These are phyloP conservation scores for Calliphora vomitoria DNA, from an alignment of 2,888 invertebrate species.

Conservation along the genomic window DNA sequence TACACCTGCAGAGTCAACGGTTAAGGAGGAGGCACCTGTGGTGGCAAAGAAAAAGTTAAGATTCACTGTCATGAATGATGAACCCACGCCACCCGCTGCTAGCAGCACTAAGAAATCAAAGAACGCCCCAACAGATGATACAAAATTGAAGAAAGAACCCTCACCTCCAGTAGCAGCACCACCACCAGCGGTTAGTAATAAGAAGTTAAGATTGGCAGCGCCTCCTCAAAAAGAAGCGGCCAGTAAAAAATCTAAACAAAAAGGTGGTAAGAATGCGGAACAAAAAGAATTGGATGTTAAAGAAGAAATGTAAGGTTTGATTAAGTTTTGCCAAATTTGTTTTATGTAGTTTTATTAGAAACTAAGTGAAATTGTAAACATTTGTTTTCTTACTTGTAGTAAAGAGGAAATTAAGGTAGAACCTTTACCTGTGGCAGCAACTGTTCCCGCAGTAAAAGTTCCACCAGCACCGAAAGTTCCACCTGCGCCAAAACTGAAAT, in stretches of 20 bases:
- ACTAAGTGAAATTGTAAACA: not conserved
- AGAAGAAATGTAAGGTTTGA: slow-evolving; percentile 78
- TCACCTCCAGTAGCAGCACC: slow-evolving; percentile 30
- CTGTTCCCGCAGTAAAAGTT: not conserved
- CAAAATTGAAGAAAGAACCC: slow-evolving; percentile 68
- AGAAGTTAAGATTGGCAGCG: slow-evolving; percentile 76
- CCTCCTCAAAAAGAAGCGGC: slow-evolving; percentile 58
- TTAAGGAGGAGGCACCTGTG: slow-evolving; percentile 58
- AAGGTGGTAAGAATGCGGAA: slow-evolving; percentile 61
- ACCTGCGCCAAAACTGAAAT: slow-evolving; percentile 72
- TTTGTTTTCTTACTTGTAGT: slow-evolving; percentile 72
- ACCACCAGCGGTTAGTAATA: slow-evolving; percentile 70
- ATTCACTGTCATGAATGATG: slow-evolving; percentile 7
- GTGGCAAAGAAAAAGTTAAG: slow-evolving; percentile 62
- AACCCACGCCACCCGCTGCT: not conserved
- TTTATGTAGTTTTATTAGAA: not conserved
- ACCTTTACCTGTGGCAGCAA: not conserved
- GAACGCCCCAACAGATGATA: not conserved
- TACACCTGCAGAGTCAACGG: not conserved
- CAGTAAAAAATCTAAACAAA: slow-evolving; percentile 64
- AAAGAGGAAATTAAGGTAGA: slow-evolving; percentile 79
- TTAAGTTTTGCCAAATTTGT: not conserved
- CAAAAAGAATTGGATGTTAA: slow-evolving; percentile 72
- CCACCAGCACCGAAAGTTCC: slow-evolving; percentile 49
- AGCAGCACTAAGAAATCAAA: slow-evolving; percentile 48